Percentiles rank a stretch among this genome's conserved stretches.
These are phyloP conservation scores for Hydrozoanthus tunicans DNA, from an alignment of 64 coral and sea anemone species.

Conservation along the genomic window DNA sequence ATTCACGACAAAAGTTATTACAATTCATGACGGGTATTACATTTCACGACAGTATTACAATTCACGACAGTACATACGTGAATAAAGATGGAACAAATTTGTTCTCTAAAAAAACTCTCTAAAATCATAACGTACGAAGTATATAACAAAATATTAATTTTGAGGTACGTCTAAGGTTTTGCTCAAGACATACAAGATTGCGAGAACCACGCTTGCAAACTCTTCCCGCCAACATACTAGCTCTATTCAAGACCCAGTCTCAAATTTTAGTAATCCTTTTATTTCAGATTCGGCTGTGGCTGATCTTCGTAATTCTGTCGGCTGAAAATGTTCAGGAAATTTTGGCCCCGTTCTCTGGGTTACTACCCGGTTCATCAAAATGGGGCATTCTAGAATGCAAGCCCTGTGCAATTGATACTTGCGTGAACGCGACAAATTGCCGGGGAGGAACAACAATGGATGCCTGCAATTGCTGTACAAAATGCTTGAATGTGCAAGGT, in stretches of 20 bases:
- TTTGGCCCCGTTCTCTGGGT: constrained; percentile 14
- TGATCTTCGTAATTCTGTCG: background rate
- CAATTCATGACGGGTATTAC: too few species aligned
- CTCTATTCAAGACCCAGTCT: background rate
- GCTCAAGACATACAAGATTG: too few species aligned
- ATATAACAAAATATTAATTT: too few species aligned
- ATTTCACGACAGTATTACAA: too few species aligned
- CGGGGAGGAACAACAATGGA: constrained; percentile 60
- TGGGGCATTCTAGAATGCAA: constrained; percentile 64
- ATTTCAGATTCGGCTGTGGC: constrained; percentile 23
- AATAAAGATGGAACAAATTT: too few species aligned
- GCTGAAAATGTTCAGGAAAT: background rate
- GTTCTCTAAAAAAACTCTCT: too few species aligned
- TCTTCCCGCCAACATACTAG: too few species aligned
- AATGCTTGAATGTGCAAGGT: constrained; percentile 65
- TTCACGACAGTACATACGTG: too few species aligned
- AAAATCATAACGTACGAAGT: too few species aligned
- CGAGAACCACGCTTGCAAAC: too few species aligned
- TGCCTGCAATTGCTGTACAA: constrained; percentile 76
- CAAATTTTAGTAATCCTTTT: background rate
- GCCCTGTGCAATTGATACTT: constrained; percentile 69
- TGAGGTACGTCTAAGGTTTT: too few species aligned
- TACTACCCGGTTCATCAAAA: background rate
- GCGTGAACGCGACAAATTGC: constrained; percentile 66
- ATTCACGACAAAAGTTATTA: too few species aligned